phyloP scores from a whole-genome alignment of 2,888 invertebrate species.

The Pristionchus entomophagus region DNA sequence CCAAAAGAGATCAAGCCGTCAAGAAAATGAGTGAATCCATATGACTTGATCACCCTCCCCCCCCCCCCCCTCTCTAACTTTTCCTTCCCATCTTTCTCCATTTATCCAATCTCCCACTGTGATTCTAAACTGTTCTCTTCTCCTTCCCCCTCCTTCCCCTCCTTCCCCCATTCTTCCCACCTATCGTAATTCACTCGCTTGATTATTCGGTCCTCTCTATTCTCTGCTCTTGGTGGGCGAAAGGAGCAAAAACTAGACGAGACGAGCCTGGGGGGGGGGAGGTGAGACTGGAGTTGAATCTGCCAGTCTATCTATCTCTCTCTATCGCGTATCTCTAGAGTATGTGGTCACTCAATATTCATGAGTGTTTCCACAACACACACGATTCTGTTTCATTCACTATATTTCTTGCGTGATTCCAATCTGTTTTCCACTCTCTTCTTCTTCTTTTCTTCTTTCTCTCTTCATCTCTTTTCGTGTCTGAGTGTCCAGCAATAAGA shows the following conservation, averaged over 20 bases:
- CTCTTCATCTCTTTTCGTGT: not conserved
- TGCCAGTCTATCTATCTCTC: not conserved
- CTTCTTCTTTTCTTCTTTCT: not conserved
- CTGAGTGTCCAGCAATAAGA: slow-evolving; percentile 11
- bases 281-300: not conserved
- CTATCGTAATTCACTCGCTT: slow-evolving; percentile 24
- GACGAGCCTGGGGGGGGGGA: not conserved
- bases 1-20: slow-evolving; percentile 9
- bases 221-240: slow-evolving; percentile 16
- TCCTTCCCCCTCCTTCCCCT: not conserved
- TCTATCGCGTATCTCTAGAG: not conserved
- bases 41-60: not conserved
- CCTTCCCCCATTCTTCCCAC: not conserved
- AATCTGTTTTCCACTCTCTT: slow-evolving; percentile 30
- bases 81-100: slow-evolving; percentile 3
- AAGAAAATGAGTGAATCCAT: slow-evolving; percentile 17
- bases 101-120: slow-evolving; percentile 21
- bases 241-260: slow-evolving; percentile 2
- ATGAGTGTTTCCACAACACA: not conserved
- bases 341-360: not conserved
- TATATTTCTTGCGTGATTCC: not conserved
- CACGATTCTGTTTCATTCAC: not conserved
- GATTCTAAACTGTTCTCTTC: slow-evolving; percentile 14
- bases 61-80: not conserved
- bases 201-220: slow-evolving; percentile 29